phyloP scores from a whole-genome alignment of 2,797 vertebrate genomes.

The Phataginus tricuspis region DNA sequence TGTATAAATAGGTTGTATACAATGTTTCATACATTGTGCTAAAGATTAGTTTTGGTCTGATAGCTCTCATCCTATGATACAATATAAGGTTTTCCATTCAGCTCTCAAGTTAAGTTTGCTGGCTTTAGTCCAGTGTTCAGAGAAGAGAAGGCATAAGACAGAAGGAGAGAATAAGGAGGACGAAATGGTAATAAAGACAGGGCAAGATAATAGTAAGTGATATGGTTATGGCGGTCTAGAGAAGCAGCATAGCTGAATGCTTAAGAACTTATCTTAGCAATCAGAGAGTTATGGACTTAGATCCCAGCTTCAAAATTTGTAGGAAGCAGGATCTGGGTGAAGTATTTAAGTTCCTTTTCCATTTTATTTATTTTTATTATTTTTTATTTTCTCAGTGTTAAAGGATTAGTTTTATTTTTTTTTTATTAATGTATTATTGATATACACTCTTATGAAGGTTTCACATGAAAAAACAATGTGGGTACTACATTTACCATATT shows the following conservation, averaged over 20 bases:
- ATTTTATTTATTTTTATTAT: too few relatives aligned
- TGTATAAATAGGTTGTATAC: neutral
- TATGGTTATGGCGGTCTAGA: neutral
- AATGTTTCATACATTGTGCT: neutral
- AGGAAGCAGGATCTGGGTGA: neutral
- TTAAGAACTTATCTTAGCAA: neutral
- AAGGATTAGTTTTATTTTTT: too few relatives aligned
- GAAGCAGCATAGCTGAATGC: neutral
- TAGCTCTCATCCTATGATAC: neutral
- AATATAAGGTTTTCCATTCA: neutral
- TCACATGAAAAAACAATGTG: too few relatives aligned
- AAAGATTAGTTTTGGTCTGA: neutral
- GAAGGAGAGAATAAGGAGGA: neutral
- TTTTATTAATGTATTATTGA: too few relatives aligned
- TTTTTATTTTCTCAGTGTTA: too few relatives aligned
- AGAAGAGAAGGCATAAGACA: neutral
- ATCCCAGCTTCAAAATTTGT: neutral
- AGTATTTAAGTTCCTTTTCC: neutral
- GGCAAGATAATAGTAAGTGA: neutral
- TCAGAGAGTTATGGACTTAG: neutral
- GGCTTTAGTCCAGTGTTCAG: neutral
- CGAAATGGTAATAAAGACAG: neutral
- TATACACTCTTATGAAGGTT: too few relatives aligned
- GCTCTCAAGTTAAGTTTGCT: neutral
- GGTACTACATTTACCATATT: too few relatives aligned